phyloP scores from a whole-genome alignment of 2,113 vertebrate genomes.

The Myocastor coypus region DNA sequence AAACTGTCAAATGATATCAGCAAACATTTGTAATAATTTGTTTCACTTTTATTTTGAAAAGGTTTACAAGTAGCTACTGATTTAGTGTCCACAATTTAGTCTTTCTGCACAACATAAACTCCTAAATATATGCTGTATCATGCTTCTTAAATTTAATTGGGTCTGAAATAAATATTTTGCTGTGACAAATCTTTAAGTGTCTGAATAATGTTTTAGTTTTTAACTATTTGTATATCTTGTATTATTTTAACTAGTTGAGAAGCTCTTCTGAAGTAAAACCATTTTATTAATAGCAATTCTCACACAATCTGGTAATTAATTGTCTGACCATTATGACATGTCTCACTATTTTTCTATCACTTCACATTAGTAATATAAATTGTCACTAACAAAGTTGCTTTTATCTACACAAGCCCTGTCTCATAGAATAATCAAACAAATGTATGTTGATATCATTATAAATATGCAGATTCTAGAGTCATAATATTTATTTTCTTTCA shows the following conservation, averaged over 20 bases:
- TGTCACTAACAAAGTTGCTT: not conserved
- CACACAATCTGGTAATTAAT: not conserved
- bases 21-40: not conserved
- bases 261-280: not conserved
- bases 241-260: not conserved
- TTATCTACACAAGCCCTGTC: not conserved
- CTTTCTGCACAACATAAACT: not conserved
- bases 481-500: constrained; percentile 10
- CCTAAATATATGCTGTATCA: not conserved
- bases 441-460: not conserved
- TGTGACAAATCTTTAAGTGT: not conserved
- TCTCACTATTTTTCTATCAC: not conserved
- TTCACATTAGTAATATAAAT: constrained; percentile 8
- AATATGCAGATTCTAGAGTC: not conserved
- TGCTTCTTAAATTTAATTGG: not conserved
- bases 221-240: not conserved
- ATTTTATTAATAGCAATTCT: constrained; percentile 25
- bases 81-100: not conserved
- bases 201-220: not conserved
- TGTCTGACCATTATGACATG: not conserved
- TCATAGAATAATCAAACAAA: not conserved
- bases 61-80: not conserved
- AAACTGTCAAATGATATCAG: not conserved
- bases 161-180: not conserved
- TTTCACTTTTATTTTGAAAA: constrained; percentile 40